A percentile compares a stretch with the other conserved stretches of the same genome.
Conservation (phyloP, 2,888 invertebrate genomes). For the Platyscelio sp. region DNA sequence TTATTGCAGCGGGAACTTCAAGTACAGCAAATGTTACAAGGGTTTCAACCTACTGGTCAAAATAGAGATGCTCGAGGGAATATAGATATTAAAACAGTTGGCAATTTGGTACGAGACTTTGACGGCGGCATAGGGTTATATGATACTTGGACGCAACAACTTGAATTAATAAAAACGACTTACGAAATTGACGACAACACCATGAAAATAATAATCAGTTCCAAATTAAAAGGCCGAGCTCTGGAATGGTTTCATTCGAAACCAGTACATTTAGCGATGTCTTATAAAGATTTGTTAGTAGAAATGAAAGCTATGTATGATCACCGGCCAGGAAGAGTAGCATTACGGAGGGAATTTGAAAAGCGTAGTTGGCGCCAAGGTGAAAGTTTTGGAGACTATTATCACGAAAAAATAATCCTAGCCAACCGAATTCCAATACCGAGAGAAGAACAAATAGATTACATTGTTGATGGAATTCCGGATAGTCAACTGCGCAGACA, state of each 20-base stretch:
- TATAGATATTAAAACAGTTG: no score
- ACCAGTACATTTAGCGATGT: not conserved
- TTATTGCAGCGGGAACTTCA: no score
- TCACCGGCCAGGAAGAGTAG: not conserved
- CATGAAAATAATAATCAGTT: not conserved
- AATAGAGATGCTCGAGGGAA: no score
- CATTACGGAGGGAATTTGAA: not conserved
- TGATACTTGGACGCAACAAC: no score
- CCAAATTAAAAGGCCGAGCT: not conserved
- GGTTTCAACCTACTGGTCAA: no score
- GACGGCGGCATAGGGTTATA: no score
- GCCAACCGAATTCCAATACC: conserved; percentile 50
- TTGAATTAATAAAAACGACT: no score
- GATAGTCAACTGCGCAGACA: conserved; percentile 33
- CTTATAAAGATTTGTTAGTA: no score
- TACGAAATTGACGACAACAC: not conserved
- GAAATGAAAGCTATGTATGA: not conserved
- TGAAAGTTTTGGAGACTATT: conserved; percentile 46
- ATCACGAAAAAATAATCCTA: conserved; percentile 50
- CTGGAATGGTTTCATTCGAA: not conserved
- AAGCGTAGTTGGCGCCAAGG: not conserved
- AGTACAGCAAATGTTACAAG: no score
- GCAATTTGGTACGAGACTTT: no score
- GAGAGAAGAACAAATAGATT: conserved; percentile 53
- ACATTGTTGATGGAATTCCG: conserved; percentile 60